Conservation (phyloP, 2,888 invertebrate genomes). For the Trachelus iudaicus region DNA sequence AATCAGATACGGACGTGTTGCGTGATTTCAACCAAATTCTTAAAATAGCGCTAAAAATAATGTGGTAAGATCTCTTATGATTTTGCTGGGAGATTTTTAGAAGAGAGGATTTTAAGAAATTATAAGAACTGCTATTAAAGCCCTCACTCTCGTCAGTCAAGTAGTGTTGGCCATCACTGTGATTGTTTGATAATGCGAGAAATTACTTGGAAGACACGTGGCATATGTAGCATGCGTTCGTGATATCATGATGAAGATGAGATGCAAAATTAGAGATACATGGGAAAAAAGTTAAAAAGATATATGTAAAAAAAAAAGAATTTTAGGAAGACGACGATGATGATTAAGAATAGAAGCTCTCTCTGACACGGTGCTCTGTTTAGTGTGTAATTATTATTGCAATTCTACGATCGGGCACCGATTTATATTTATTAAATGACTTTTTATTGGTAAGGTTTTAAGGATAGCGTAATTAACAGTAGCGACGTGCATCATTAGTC, state of each 20-base stretch:
- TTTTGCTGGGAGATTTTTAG: neutral
- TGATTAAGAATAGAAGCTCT: slow-evolving; percentile 13
- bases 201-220: neutral
- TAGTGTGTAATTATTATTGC: neutral
- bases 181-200: neutral
- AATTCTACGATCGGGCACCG: neutral
- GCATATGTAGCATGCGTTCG: neutral
- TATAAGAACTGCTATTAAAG: neutral
- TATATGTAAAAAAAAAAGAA: neutral
- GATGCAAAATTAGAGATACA: neutral
- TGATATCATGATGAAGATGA: neutral
- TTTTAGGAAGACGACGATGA: neutral
- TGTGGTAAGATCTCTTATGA: neutral
- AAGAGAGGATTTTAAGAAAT: neutral
- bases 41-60: neutral
- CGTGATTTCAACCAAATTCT: slow-evolving; percentile 23
- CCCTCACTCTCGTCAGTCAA: neutral
- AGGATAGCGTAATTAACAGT: neutral
- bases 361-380: slow-evolving; percentile 18
- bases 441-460: neutral
- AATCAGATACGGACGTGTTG: slow-evolving; percentile 3
- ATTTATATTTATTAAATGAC: neutral
- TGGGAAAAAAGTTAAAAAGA: neutral
- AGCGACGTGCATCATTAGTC: neutral
- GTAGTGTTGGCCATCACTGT: neutral